These are phyloP conservation scores for Spinus pinus DNA, from an alignment of 2,797 vertebrate genomes.

Conservation along the genomic window DNA sequence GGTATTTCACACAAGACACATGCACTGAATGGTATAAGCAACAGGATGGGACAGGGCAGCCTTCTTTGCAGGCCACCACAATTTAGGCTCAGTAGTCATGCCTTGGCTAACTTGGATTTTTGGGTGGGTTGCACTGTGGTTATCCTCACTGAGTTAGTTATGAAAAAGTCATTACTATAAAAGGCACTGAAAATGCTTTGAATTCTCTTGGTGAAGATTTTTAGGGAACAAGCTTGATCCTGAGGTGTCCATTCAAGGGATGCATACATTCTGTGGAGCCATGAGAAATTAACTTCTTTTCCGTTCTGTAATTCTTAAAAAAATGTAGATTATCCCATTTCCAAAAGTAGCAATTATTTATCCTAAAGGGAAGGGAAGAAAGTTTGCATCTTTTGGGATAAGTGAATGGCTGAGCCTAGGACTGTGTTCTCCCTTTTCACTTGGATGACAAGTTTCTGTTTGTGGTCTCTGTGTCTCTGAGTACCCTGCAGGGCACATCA, in stretches of 20 bases:
- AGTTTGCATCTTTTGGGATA: neutral
- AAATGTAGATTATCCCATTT: neutral
- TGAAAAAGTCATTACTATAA: neutral
- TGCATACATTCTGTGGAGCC: neutral
- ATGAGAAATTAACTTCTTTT: neutral
- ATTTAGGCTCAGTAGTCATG: neutral
- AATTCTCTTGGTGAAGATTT: neutral
- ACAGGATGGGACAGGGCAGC: neutral
- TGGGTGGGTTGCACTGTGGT: neutral
- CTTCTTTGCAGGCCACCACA: neutral
- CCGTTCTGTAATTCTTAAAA: neutral
- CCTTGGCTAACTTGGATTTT: neutral
- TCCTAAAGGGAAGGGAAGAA: neutral
- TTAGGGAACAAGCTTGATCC: neutral
- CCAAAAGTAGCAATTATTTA: neutral
- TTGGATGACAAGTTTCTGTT: neutral
- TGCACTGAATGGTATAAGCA: neutral
- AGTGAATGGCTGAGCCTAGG: neutral
- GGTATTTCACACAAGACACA: neutral
- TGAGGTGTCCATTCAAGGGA: neutral
- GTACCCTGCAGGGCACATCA: neutral
- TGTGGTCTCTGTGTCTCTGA: neutral
- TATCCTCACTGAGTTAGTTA: neutral
- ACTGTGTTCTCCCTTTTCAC: neutral
- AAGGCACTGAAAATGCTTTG: neutral